These are phyloP conservation scores for Gymnoscopelus braueri DNA, from an alignment of 2,797 vertebrate genomes.

Conservation along the genomic window DNA sequence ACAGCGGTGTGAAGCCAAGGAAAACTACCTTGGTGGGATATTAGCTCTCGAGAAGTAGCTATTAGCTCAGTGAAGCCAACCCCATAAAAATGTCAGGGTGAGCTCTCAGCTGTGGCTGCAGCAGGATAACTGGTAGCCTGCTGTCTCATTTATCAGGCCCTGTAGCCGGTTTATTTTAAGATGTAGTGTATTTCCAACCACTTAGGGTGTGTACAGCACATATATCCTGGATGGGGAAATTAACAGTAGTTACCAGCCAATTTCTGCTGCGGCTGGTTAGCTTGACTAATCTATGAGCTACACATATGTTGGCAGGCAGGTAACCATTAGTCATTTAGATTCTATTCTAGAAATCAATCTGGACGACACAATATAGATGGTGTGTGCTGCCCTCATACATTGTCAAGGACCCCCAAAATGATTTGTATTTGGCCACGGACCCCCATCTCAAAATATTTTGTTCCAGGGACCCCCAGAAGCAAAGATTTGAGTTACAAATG, in stretches of 20 bases:
- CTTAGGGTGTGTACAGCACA: background rate
- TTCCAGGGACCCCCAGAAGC: too few relatives aligned
- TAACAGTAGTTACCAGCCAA: background rate
- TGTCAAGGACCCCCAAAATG: too few relatives aligned
- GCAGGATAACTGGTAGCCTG: slow-evolving; percentile 8
- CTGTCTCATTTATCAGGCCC: slow-evolving; percentile 34
- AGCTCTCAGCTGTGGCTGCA: slow-evolving; percentile 22
- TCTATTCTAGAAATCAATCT: slow-evolving; percentile 4
- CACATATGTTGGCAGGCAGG: background rate
- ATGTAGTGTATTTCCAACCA: background rate
- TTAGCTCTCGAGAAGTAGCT: slow-evolving; percentile 29
- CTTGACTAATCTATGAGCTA: background rate
- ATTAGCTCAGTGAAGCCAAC: slow-evolving; percentile 6
- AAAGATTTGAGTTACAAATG: too few relatives aligned
- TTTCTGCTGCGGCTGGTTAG: slow-evolving; percentile 1
- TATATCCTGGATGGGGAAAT: slow-evolving; percentile 14
- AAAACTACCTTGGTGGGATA: slow-evolving; percentile 10
- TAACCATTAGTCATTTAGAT: slow-evolving; percentile 1
- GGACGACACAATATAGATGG: background rate
- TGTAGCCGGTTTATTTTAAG: slow-evolving; percentile 13
- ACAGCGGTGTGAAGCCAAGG: background rate
- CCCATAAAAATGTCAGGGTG: slow-evolving; percentile 33
- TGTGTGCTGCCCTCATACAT: background rate
- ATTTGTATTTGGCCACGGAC: too few relatives aligned
- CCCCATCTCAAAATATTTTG: too few relatives aligned